These are phyloP conservation scores for Metopia argyrocephala DNA, from an alignment of 2,888 invertebrate genomes.

Conservation along the genomic window DNA sequence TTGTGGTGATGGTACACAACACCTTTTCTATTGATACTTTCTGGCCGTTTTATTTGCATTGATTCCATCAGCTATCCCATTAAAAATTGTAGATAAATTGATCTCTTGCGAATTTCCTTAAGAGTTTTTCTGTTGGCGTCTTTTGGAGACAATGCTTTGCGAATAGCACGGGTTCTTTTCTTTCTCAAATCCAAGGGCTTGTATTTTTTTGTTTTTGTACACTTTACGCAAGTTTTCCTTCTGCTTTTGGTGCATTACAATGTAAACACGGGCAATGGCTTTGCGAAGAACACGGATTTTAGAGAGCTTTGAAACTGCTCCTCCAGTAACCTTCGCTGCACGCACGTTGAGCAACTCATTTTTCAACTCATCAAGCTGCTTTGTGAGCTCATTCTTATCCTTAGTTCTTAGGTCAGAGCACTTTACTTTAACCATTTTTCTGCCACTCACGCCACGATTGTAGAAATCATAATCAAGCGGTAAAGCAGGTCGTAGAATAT, in stretches of 20 bases:
- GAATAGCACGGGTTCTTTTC: too few species aligned
- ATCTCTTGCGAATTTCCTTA: too few species aligned
- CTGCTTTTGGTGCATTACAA: constrained; percentile 99
- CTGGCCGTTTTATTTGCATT: too few species aligned
- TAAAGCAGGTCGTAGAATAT: too few species aligned
- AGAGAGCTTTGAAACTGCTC: constrained; percentile 98
- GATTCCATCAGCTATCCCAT: too few species aligned
- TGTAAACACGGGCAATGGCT: constrained; percentile 98
- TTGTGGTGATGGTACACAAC: too few species aligned
- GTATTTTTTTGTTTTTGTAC: constrained; percentile 96
- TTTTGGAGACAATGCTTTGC: too few species aligned
- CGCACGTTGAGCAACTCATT: constrained; percentile 96
- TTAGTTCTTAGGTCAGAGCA: constrained; percentile 96
- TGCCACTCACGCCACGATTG: constrained; percentile 73
- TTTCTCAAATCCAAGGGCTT: constrained; percentile 98
- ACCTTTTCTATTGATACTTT: too few species aligned
- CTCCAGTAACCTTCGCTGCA: constrained; percentile 98
- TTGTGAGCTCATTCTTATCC: constrained; percentile 97
- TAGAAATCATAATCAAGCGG: too few species aligned
- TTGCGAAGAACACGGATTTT: constrained; percentile 99
- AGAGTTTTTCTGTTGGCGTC: too few species aligned
- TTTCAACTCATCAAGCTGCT: constrained; percentile 98
- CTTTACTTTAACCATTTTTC: constrained; percentile 92
- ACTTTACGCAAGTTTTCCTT: constrained; percentile 97
- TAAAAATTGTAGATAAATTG: too few species aligned